Percentiles rank a stretch among this genome's conserved stretches.
phyloP scores from a whole-genome alignment of 2,797 vertebrate species.

The Gadopsis bispinosus region DNA sequence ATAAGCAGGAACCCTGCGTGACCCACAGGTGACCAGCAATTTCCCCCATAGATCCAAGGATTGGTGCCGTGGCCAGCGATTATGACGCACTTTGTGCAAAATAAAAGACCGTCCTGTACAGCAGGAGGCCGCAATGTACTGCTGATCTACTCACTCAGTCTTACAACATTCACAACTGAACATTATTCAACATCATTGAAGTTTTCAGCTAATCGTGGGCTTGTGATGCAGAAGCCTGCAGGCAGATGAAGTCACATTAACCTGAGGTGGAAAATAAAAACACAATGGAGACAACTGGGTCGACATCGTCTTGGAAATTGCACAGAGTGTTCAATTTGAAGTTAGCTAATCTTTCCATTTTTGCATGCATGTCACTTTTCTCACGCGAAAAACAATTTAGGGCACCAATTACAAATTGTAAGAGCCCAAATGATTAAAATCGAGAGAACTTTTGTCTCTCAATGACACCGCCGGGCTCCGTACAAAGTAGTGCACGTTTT shows the following conservation, averaged over 20 bases:
- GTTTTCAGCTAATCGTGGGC: not conserved
- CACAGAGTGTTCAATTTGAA: no score
- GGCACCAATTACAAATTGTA: no score
- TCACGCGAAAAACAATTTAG: not conserved
- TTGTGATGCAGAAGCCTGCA: slow-evolving; percentile 1
- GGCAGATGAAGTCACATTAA: slow-evolving; percentile 1
- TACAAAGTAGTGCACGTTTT: not conserved
- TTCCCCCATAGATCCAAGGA: not conserved
- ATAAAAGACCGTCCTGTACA: not conserved
- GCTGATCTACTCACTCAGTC: not conserved
- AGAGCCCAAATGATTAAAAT: not conserved
- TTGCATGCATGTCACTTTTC: no score
- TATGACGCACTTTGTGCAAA: not conserved
- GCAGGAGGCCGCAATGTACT: not conserved
- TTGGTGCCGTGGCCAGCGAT: not conserved
- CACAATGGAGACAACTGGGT: not conserved
- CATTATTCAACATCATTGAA: no score
- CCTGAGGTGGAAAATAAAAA: not conserved
- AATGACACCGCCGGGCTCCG: not conserved
- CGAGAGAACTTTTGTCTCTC: not conserved
- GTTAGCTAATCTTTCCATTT: no score
- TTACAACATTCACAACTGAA: not conserved
- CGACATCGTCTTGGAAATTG: no score
- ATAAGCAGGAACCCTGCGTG: not conserved
- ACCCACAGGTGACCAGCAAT: not conserved